Evolutionary conservation across 92 coral and sea anemone genomes (phyloP).

Genomic region (Paramuricea clavata): DNA sequence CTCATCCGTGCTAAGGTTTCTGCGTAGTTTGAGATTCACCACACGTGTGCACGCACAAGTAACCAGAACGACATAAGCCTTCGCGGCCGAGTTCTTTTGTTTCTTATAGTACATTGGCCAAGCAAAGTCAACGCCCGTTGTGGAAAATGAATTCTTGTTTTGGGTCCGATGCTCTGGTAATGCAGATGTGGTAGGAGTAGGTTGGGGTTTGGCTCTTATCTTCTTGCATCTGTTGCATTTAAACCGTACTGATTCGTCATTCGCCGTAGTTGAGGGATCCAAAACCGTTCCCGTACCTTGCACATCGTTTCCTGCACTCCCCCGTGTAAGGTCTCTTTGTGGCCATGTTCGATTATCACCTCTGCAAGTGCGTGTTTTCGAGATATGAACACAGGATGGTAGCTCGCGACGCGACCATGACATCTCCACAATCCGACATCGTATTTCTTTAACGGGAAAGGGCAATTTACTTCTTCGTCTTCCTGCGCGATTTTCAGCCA

Average conservation of each 20-base stretch:
- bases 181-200: background rate
- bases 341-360: background rate
- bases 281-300: background rate
- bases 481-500: conserved; percentile 55
- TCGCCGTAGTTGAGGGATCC: background rate
- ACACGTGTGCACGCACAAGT: conserved; percentile 68
- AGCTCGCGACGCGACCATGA: conserved; percentile 43
- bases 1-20: conserved; percentile 58
- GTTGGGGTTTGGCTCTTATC: background rate
- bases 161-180: conserved; percentile 51
- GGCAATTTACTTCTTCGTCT: background rate
- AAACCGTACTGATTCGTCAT: background rate
- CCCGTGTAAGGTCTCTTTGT: conserved; percentile 10
- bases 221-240: background rate
- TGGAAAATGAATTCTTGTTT: conserved; percentile 59
- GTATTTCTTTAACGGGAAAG: conserved; percentile 44
- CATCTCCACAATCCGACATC: conserved; percentile 51
- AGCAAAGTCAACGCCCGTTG: conserved; percentile 73
- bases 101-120: conserved; percentile 59
- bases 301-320: conserved; percentile 14
- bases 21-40: conserved; percentile 55
- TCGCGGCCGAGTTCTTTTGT: background rate
- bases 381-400: conserved; percentile 2
- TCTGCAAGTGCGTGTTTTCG: background rate
- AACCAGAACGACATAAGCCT: conserved; percentile 62